Evolutionary conservation across 2,113 vertebrate genomes (phyloP).

Genomic region (Bubo blakistoni): DNA sequence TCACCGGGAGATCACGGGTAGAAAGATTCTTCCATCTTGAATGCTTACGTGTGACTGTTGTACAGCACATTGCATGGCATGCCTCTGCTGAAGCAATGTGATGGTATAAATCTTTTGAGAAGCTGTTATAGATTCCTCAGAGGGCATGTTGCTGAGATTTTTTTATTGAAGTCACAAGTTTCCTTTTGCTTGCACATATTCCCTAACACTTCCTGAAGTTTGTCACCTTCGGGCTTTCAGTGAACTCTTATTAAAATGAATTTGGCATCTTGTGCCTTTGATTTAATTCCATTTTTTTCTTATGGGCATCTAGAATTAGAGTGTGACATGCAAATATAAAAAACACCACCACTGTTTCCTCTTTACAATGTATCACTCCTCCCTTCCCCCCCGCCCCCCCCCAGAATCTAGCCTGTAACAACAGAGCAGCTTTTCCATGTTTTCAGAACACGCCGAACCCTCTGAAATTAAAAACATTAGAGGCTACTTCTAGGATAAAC

Average conservation of each 20-base stretch:
- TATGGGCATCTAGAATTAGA: background rate
- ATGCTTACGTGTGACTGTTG: background rate
- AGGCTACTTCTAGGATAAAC: background rate
- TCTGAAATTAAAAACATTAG: background rate
- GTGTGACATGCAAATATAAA: background rate
- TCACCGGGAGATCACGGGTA: background rate
- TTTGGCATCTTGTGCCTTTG: constrained; percentile 23
- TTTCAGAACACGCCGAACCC: background rate
- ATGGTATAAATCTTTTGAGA: constrained; percentile 72
- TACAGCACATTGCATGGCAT: background rate
- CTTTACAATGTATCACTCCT: background rate
- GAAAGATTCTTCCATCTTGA: background rate
- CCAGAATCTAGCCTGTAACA: background rate
- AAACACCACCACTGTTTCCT: background rate
- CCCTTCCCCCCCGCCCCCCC: background rate
- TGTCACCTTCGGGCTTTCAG: constrained; percentile 49
- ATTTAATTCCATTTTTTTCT: constrained; percentile 21
- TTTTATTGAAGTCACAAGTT: constrained; percentile 35
- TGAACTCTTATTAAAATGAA: constrained; percentile 34
- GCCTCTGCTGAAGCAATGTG: background rate
- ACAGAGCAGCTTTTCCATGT: background rate
- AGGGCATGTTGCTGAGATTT: constrained; percentile 13
- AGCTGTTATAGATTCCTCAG: constrained; percentile 50
- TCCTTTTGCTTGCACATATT: constrained; percentile 32
- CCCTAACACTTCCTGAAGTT: constrained; percentile 47